phyloP scores from a whole-genome alignment of 2,888 invertebrate genomes.

The Plutella xylostella region DNA sequence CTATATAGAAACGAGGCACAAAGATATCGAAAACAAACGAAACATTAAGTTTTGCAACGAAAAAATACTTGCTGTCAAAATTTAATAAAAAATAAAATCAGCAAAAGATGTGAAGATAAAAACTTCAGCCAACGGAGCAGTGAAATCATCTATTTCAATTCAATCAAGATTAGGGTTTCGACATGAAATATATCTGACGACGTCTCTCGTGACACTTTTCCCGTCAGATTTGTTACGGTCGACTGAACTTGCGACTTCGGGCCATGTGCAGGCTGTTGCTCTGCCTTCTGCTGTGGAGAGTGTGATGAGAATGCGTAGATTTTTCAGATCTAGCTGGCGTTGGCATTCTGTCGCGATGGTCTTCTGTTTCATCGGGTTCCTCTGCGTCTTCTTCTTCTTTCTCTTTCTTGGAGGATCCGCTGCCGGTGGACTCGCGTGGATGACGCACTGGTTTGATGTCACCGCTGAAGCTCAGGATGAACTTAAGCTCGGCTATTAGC shows the following conservation, averaged over 20 bases:
- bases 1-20: too few relatives aligned
- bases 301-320: slow-evolving; percentile 46
- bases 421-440: slow-evolving; percentile 38
- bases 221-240: slow-evolving; percentile 3
- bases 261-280: slow-evolving; percentile 57
- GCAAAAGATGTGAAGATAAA: too few relatives aligned
- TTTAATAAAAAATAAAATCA: too few relatives aligned
- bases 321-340: slow-evolving; percentile 45
- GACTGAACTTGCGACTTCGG: slow-evolving; percentile 45
- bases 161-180: too few relatives aligned
- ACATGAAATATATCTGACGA: too few relatives aligned
- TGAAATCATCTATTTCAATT: too few relatives aligned
- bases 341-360: slow-evolving; percentile 27
- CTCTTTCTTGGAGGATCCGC: slow-evolving; percentile 38
- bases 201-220: too few relatives aligned
- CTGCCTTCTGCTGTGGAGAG: slow-evolving; percentile 47
- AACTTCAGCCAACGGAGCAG: too few relatives aligned
- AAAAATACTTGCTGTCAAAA: too few relatives aligned
- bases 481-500: slow-evolving; percentile 76
- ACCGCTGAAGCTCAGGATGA: slow-evolving; percentile 77
- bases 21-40: too few relatives aligned
- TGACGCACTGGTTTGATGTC: slow-evolving; percentile 76
- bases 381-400: slow-evolving; percentile 25
- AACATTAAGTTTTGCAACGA: too few relatives aligned
- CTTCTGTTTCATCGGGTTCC: slow-evolving; percentile 23